Evolutionary conservation across 2,113 vertebrate genomes (phyloP).

Genomic region (Eolophus roseicapilla): DNA sequence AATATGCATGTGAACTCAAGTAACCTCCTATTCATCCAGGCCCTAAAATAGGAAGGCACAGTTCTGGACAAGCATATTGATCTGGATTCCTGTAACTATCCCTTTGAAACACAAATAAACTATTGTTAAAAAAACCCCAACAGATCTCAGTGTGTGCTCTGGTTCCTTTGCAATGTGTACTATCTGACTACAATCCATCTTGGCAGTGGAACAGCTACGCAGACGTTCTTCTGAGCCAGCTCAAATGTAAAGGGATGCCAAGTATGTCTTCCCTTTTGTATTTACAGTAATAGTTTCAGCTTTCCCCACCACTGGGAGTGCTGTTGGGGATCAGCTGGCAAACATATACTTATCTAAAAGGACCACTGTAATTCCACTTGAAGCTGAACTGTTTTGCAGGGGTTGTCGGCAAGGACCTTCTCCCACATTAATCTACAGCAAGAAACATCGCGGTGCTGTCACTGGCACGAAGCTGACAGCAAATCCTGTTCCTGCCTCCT

Average conservation of each 20-base stretch:
- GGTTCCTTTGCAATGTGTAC: conserved; percentile 67
- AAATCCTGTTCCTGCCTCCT: conserved; percentile 30
- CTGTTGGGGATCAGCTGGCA: conserved; percentile 62
- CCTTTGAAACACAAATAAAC: conserved; percentile 73
- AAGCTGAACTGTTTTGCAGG: conserved; percentile 45
- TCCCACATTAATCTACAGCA: conserved; percentile 49
- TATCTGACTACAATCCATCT: conserved; percentile 70
- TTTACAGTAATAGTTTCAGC: conserved; percentile 68
- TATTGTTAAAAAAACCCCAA: conserved; percentile 66
- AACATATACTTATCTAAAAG: conserved; percentile 46
- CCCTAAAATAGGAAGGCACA: conserved; percentile 62
- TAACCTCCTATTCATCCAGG: conserved; percentile 65
- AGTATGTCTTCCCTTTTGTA: conserved; percentile 67
- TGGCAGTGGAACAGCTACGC: conserved; percentile 62
- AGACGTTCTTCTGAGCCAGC: conserved; percentile 70
- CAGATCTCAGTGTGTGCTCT: conserved; percentile 67
- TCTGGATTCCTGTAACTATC: conserved; percentile 70
- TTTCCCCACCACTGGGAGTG: conserved; percentile 60
- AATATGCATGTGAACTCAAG: conserved; percentile 62
- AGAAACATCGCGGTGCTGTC: not conserved
- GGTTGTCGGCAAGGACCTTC: conserved; percentile 45
- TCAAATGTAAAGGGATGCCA: conserved; percentile 66
- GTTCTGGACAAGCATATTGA: conserved; percentile 68
- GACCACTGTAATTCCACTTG: conserved; percentile 48
- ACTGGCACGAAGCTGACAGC: conserved; percentile 44